Evolutionary conservation across 2,888 invertebrate species (phyloP).

Genomic region (Philopedon plagiatum): DNA sequence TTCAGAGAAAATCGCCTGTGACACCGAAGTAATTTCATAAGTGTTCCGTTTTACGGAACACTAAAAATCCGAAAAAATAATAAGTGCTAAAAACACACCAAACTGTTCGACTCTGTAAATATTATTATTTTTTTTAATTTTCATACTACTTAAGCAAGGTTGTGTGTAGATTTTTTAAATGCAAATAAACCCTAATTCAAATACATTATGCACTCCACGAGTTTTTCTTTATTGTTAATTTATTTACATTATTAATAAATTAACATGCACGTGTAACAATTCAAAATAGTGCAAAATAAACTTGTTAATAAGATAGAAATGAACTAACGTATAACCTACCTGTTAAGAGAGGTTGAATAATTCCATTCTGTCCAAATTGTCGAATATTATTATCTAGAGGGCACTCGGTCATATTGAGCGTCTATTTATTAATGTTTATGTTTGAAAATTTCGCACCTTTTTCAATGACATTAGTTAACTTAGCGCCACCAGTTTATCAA

Average conservation of each 20-base stretch:
- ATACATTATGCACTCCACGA: background rate
- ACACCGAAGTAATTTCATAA: too few species aligned
- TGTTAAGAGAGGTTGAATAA: slow-evolving; percentile 91
- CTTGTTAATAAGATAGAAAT: background rate
- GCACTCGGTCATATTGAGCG: slow-evolving; percentile 34
- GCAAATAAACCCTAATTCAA: background rate
- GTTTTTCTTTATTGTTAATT: background rate
- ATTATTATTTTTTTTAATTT: too few species aligned
- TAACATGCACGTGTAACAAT: background rate
- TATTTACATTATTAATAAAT: background rate
- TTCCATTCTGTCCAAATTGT: slow-evolving; percentile 81
- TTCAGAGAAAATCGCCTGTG: too few species aligned
- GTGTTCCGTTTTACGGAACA: too few species aligned
- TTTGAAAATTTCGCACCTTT: slow-evolving; percentile 54
- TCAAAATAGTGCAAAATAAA: background rate
- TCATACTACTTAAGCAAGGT: too few species aligned
- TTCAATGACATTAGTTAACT: slow-evolving; percentile 35
- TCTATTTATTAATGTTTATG: background rate
- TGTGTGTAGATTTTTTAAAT: background rate
- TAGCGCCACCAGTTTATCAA: slow-evolving; percentile 46
- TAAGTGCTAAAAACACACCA: too few species aligned
- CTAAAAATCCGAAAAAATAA: too few species aligned
- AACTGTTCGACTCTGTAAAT: too few species aligned
- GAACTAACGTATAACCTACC: slow-evolving; percentile 70
- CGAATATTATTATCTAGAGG: slow-evolving; percentile 38